Evolutionary conservation across 2,797 vertebrate genomes (phyloP), one percentile per base, ranked within the genome.

Genomic region (Gambusia yucatana): DNA sequence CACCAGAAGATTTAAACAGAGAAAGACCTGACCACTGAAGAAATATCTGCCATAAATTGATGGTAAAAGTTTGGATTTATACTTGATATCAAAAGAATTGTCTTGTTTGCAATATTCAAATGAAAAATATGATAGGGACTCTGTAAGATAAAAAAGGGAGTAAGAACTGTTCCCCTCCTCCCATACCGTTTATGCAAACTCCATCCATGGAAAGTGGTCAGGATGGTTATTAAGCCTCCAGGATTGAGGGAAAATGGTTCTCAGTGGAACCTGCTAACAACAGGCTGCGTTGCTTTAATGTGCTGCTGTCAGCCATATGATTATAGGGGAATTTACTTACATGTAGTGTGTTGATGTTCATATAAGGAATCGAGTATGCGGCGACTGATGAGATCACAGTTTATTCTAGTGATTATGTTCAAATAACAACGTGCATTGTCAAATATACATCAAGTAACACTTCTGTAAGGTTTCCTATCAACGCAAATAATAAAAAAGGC

Each of bases 281-380:
- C 41, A 20, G 47, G 47, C 36, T 48, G 47, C 41, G 2, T n/a
- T 43, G 59, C 72, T 50, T 5, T 71, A 61, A 61, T 59, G 57
- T 63, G 33, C 30, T n/a, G 72, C 59, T 79, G 47, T 50, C 77
- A 79, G 57, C 55, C 39, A 25, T 28, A 11, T 78, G 70, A 78
- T 78, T 73, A 65, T 22, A 16, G 36, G 43, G 22, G 52, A 78
- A 36, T 61, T 78, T 50, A 71, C 67, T 71, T 71, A 57, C 48
- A 7, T 63, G 57, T 46, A 63, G 70, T 33, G 39, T 73, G 50
- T 77, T 50, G 33, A 10, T 77, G 77, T 76, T 81, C 44, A 11
- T 20, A 0, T 50, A 9, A 52, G 55, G 47, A 67, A 43, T 76
- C 30, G 10, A 33, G 28, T 46, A 63, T 43, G 4, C 73, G 50